Evolutionary conservation across 2,797 vertebrate genomes (phyloP), one percentile per base, ranked within the genome.

Genomic region (Sphenopsis melanotis): DNA sequence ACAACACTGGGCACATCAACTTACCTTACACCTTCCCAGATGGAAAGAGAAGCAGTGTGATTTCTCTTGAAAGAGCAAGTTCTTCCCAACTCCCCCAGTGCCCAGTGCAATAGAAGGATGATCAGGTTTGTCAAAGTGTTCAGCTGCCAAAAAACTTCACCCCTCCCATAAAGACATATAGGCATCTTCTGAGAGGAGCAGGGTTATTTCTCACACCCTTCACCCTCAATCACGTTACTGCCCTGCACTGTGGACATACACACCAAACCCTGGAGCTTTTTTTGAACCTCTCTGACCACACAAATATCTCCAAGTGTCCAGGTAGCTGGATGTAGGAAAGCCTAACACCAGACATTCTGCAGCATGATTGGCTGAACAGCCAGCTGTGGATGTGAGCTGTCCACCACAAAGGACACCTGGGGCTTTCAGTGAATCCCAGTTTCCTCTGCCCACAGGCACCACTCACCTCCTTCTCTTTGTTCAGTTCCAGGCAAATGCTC

Each of bases 21-120:
- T 53, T 1, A n/a, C 0, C 0, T 39, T 39, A 12, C 5, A 41
- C 50, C 41, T 80, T 56, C 57, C 44, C 49, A 30, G 21, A 46
- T 12, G 29, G 29, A 34, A 55, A 70, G 32, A 10, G 15, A 13
- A 64, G 16, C 3, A 7, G 16, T 9, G 34, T 14, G 32, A 74
- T 50, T 89, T 49, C 57, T 81, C 46, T 44, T 36, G 34, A 16
- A 74, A 69, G 53, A 39, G 29, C n/a, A 57, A 80, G 22, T 34
- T 41, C 32, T 83, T 71, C 60, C 46, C n/a, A 84, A 53, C 8
- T 52, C 15, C 36, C 50, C 3, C 44, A 77, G 64, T 30, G n/a
- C 27, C 29, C 29, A 29, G 29, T 3, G 7, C 27, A 44, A 39
- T 2, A 44, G 47, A 32, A 86, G 32, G 22, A 21, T 15, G 29